Evolutionary conservation across 2,888 invertebrate genomes (phyloP), one percentile per base, ranked within the genome.

Genomic region (Agrochola circellaris): DNA sequence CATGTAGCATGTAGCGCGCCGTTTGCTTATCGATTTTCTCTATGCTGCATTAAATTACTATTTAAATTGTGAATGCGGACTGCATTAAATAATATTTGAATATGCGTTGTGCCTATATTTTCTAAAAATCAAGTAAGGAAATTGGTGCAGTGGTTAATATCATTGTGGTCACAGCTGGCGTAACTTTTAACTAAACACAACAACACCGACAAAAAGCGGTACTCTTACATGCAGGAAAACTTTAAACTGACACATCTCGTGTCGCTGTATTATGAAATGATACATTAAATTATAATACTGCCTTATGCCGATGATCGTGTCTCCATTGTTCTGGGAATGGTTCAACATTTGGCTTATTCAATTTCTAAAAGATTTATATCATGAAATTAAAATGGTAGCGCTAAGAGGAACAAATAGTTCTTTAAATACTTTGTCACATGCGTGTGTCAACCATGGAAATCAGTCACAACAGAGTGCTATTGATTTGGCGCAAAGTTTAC

Each of bases 21-120:
- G 95, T 94, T 95, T 94, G 94, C 94, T 95, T 96, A 96, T 96
- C 95, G 96, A 96, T 96, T 96, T 96, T 96, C 95, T 94, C 94
- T 93, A 94, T 95, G 95, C 96, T 95, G 96, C 95, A 96, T 95
- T 95, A 95, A 94, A 94, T 94, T 93, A 94, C 93, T 92, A 93
- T 93, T 94, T 92, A 93, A 94, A 94, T 93, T 91, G 95, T 95
- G 95, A 94, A 93, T 94, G 93, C 93, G 94, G 94, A 91, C 90
- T 93, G 93, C 93, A 93, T 77, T 66, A 20, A 79, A 65, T 75
- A 74, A 79, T 82, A 93, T 91, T 92, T 89, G 89, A 92, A 67
- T 88, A 94, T 94, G 94, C 87, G 89, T 91, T 91, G 88, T 91
- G 90, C 89, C 91, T 82, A 85, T 65, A 67, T 72, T 89, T 84